Evolutionary conservation across 92 coral and sea anemone species (phyloP).

Genomic region (Paragorgia papillata): DNA sequence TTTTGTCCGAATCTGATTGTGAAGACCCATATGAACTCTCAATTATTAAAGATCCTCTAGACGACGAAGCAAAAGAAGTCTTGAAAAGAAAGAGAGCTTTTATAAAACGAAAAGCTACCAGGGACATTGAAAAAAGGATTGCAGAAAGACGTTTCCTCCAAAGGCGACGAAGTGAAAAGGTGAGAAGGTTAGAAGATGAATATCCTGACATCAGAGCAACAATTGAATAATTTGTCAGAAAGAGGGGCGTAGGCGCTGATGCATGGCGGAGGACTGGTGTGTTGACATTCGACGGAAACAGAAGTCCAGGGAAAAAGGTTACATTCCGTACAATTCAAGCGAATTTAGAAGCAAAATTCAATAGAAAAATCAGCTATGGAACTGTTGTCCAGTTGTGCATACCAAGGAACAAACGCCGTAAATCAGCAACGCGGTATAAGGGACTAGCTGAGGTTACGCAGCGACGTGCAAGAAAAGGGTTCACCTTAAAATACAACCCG

Average conservation of each 20-base stretch:
- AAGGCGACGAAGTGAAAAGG: slow-evolving; percentile 49
- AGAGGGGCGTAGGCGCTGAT: too few relatives aligned
- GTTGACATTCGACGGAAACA: slow-evolving; percentile 64
- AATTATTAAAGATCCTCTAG: slow-evolving; percentile 32
- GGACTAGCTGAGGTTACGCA: too few relatives aligned
- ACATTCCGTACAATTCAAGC: slow-evolving; percentile 62
- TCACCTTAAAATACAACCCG: too few relatives aligned
- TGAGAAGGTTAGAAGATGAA: slow-evolving; percentile 34
- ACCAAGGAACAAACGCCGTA: too few relatives aligned
- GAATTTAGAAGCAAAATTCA: slow-evolving; percentile 57
- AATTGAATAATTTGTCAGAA: slow-evolving; percentile 53
- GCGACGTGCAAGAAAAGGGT: too few relatives aligned
- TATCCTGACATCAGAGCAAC: slow-evolving; percentile 51
- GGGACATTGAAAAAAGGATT: slow-evolving; percentile 42
- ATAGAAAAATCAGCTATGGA: slow-evolving; percentile 47
- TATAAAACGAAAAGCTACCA: slow-evolving; percentile 38
- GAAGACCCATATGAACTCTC: slow-evolving; percentile 50
- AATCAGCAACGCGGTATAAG: too few relatives aligned
- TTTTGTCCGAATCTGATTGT: slow-evolving; percentile 54
- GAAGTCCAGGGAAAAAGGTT: slow-evolving; percentile 56
- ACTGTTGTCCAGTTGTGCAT: too few relatives aligned
- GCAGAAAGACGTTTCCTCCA: slow-evolving; percentile 46
- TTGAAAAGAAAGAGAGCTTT: slow-evolving; percentile 47
- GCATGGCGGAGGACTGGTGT: slow-evolving; percentile 70
- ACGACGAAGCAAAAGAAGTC: slow-evolving; percentile 40